phyloP scores from a whole-genome alignment of 2,113 vertebrate genomes.

The Rynchops niger region DNA sequence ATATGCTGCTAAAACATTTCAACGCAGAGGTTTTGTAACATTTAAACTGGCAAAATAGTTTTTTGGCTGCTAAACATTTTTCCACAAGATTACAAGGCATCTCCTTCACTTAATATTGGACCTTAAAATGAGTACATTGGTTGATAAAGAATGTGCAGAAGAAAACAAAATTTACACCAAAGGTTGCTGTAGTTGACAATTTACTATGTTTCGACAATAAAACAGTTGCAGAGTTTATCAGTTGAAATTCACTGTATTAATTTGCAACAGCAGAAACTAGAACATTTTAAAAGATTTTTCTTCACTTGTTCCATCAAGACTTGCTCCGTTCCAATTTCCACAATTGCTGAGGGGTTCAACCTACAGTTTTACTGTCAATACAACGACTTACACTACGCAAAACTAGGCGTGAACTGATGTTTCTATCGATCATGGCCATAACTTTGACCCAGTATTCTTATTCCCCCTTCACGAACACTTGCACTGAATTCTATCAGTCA shows the following conservation, averaged over 20 bases:
- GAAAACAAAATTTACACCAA: background rate
- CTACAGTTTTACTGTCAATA: background rate
- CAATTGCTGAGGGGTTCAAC: background rate
- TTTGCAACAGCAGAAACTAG: background rate
- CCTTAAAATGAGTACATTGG: background rate
- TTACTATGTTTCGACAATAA: background rate
- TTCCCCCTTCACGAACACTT: background rate
- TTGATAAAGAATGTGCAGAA: background rate
- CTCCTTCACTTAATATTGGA: constrained; percentile 58
- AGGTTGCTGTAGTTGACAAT: background rate
- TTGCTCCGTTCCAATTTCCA: background rate
- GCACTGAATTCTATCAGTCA: background rate
- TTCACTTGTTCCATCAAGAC: background rate
- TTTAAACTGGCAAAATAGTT: constrained; percentile 25
- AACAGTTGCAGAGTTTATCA: background rate
- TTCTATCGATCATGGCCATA: background rate
- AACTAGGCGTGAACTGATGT: background rate
- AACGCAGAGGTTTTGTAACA: background rate
- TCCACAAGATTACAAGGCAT: constrained; percentile 43
- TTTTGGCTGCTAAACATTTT: constrained; percentile 11
- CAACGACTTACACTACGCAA: background rate
- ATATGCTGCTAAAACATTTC: background rate
- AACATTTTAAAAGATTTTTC: background rate
- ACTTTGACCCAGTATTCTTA: background rate
- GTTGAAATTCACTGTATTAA: background rate